Evolutionary conservation across 2,113 vertebrate species (phyloP).

Genomic region (Anguilla rostrata): DNA sequence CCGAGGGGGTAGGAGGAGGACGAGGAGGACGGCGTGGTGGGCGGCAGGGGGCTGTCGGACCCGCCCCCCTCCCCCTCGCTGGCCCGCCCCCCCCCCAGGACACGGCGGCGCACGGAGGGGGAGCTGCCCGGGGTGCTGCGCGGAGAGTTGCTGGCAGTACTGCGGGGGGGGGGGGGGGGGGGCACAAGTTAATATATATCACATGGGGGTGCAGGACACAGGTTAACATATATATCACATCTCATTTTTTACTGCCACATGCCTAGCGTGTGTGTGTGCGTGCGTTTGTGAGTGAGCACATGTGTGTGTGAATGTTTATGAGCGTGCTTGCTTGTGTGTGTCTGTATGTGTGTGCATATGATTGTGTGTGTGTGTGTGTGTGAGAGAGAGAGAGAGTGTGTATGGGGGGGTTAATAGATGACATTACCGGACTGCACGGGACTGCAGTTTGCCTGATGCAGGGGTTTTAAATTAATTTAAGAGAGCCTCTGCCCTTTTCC

Average conservation of each 20-base stretch:
- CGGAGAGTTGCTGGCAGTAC: slow-evolving; percentile 85
- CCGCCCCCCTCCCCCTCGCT: slow-evolving; percentile 68
- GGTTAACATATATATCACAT: neutral
- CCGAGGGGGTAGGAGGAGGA: slow-evolving; percentile 76
- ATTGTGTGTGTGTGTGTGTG: too few species aligned
- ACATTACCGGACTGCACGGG: too few species aligned
- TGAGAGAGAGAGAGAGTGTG: too few species aligned
- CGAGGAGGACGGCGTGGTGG: slow-evolving; percentile 69
- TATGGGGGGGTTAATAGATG: too few species aligned
- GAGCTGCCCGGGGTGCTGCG: slow-evolving; percentile 86
- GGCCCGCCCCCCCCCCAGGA: slow-evolving; percentile 72
- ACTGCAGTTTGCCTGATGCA: too few species aligned
- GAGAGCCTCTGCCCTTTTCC: too few species aligned
- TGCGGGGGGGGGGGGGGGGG: slow-evolving; percentile 44
- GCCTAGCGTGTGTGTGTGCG: neutral
- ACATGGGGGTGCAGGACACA: slow-evolving; percentile 15
- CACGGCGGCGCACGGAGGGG: slow-evolving; percentile 79
- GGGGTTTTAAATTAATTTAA: too few species aligned
- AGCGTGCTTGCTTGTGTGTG: too few species aligned
- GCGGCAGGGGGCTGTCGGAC: slow-evolving; percentile 68
- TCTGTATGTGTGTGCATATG: too few species aligned
- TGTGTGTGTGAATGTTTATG: too few species aligned
- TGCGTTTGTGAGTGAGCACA: neutral
- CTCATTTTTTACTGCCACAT: too few species aligned
- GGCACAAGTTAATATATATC: neutral